Evolutionary conservation across 2,113 vertebrate species (phyloP), one percentile per base, ranked within the genome.

Genomic region (Harpagus bidentatus): DNA sequence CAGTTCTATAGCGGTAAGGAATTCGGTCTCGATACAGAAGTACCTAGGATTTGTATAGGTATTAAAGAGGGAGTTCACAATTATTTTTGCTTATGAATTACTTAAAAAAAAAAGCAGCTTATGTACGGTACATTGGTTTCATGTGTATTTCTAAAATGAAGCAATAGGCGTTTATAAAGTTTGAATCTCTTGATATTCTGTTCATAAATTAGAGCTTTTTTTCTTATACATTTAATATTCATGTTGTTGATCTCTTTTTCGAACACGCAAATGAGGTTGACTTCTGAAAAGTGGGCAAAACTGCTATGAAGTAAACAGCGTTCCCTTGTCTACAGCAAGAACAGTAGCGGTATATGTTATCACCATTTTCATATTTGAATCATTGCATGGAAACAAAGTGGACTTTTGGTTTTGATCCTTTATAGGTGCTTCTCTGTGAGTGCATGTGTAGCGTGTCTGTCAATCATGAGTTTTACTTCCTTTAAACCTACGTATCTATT

Each of bases 401-500:
- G 29, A 13, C 8, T 86, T 73, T 6, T 8, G 17, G 16, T 4
- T 70, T 76, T 76, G 31, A 25, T 61, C 26, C 47, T 47, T 62
- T 31, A 2, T 10, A 25, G 21, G 16, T 12, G 22, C 29, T 53
- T 40, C 29, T 71, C 72, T 53, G 8, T 19, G 73, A 58, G 45
- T 19, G 42, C 32, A 7, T 18, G 48, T 55, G 17, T 10, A 20
- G 7, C 10, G 15, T 20, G 29, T 34, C 32, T 73, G 26, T 25
- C 38, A 10, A 1, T 18, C 29, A 42, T 8, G 67, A 47, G 29
- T 40, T 80, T 86, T 21, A 3, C 8, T 76, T 52, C 19, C 55
- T 50, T 86, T 71, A 26, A 26, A 13, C 5, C 15, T 5, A 0
- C 14, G 6, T 40, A 2, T 86, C 19, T 23, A 0, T 16, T 9